Conservation (phyloP, 2,797 vertebrate genomes). For the Hozukius guyotensis region DNA sequence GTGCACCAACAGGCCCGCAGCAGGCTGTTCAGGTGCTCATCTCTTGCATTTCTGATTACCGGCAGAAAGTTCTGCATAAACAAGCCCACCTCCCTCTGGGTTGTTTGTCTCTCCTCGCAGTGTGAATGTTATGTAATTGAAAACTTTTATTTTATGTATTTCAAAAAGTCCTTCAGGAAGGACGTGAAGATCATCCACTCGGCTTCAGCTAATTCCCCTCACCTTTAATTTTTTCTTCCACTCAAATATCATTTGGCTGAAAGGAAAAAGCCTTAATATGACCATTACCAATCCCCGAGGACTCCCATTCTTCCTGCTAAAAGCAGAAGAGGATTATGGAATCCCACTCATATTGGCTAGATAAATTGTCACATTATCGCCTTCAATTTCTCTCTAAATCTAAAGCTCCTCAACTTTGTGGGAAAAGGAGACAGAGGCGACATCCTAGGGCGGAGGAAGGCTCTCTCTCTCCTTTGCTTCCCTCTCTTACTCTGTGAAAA, state of each 20-base stretch:
- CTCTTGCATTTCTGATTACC: constrained; percentile 29
- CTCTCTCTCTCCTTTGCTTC: background rate
- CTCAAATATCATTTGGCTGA: constrained; percentile 11
- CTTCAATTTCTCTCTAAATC: constrained; percentile 52
- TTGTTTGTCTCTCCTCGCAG: background rate
- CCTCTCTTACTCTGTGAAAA: constrained; percentile 20
- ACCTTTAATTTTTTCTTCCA: constrained; percentile 17
- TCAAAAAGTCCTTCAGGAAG: constrained; percentile 28
- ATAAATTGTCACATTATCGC: constrained; percentile 56
- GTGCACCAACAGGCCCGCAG: constrained; percentile 1
- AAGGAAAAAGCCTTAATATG: constrained; percentile 12
- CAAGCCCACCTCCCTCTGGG: constrained; percentile 10
- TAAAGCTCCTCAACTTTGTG: constrained; percentile 23
- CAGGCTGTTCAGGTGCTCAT: constrained; percentile 17
- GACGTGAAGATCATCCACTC: constrained; percentile 8
- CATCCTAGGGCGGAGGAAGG: constrained; percentile 44
- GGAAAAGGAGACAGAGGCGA: constrained; percentile 8
- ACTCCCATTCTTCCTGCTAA: constrained; percentile 27
- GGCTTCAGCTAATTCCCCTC: constrained; percentile 2
- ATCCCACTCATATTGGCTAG: constrained; percentile 34
- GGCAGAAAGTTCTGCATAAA: constrained; percentile 14
- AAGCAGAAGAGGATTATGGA: constrained; percentile 49
- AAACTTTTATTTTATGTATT: constrained; percentile 19
- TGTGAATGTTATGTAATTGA: constrained; percentile 5
- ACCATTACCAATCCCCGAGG: constrained; percentile 18